Base-by-base conservation (phyloP, 64 coral and sea anemone genomes). In the Stichodactyla mertensii region DNA sequence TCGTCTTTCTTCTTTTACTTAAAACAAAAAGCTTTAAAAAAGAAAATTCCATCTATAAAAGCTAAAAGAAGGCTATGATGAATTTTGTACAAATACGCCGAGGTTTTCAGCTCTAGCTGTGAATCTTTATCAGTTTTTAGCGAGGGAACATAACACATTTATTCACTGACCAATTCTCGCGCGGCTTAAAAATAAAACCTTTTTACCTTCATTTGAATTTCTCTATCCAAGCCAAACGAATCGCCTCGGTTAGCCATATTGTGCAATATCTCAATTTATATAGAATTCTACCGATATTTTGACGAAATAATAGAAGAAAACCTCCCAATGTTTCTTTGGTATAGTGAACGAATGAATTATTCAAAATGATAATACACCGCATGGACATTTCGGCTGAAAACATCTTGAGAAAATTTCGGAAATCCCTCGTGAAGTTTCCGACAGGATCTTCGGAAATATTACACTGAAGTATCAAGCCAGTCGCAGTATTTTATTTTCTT, bases 141-240 rank as follows among this genome's bases (percentile, higher is more conserved):
- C 26, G 69, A 74, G 10, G 69, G 0, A 74, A 26, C 9, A 28
- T 13, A 4, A 12, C 69, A 74, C 69, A 74, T 2, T 74, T 74
- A 74, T 74, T 31, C 69, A 74, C 1, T 31, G 69, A 74, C 27
- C 69, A 74, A 74, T 74, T 74, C 24, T 12, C 69, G 69, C 69
- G 69, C 69, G 69, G 4, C 36, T 45, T 45, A 36, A 36, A 74
- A 31, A n/a, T 36, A 27, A 24, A 12, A 4, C 27, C 2, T 31
- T 66, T 31, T 52, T 81, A 81, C 78, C 78, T 81, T 81, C 4
- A 55, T 14, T 55, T 81, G 78, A 8, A 81, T 81, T 55, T 81
- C 78, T 55, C 78, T 55, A 18, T 81, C 78, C 51, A 81, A 22
- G 7, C 78, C 78, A 55, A 53, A 74, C 1, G 69, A 74, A 27